phyloP scores from a whole-genome alignment of 2,113 vertebrate species.

The Oncorhynchus gorbuscha region DNA sequence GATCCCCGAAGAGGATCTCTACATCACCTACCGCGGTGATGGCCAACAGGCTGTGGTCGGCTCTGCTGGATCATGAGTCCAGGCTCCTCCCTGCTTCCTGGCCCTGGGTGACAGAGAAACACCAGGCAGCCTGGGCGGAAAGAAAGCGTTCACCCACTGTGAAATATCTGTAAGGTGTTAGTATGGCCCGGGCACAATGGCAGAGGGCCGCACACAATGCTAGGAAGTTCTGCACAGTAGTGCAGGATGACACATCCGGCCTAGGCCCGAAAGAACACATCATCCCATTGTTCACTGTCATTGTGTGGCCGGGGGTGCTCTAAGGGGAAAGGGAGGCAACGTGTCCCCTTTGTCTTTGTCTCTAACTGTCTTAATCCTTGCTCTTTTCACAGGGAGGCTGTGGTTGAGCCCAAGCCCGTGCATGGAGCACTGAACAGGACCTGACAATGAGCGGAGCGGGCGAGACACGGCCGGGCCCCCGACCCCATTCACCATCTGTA shows the following conservation, averaged over 20 bases:
- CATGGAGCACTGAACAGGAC: slow-evolving; percentile 21
- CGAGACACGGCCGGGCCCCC: slow-evolving; percentile 23
- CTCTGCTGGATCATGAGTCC: slow-evolving; percentile 9
- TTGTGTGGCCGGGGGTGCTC: slow-evolving; percentile 35
- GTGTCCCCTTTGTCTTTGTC: slow-evolving; percentile 51
- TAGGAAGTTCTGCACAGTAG: slow-evolving; percentile 58
- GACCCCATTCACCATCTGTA: slow-evolving; percentile 13
- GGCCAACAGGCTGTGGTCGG: slow-evolving; percentile 7
- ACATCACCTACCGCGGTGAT: slow-evolving; percentile 16
- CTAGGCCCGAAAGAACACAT: slow-evolving; percentile 50
- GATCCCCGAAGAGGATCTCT: background rate
- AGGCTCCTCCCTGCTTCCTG: slow-evolving; percentile 51
- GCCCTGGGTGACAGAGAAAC: slow-evolving; percentile 36
- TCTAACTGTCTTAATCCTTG: slow-evolving; percentile 60
- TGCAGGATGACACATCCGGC: slow-evolving; percentile 59
- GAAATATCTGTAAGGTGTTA: slow-evolving; percentile 63
- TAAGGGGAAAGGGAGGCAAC: slow-evolving; percentile 18
- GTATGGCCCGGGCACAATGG: slow-evolving; percentile 41
- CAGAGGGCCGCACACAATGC: slow-evolving; percentile 56
- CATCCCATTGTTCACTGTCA: slow-evolving; percentile 57
- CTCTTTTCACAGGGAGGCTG: slow-evolving; percentile 43
- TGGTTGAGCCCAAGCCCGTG: background rate
- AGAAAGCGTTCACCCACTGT: slow-evolving; percentile 65
- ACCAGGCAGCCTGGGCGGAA: slow-evolving; percentile 40
- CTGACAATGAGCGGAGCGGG: slow-evolving; percentile 17